Evolutionary conservation across 1,140 invertebrate species (phyloP).

Genomic region (Drosophila nikananu): DNA sequence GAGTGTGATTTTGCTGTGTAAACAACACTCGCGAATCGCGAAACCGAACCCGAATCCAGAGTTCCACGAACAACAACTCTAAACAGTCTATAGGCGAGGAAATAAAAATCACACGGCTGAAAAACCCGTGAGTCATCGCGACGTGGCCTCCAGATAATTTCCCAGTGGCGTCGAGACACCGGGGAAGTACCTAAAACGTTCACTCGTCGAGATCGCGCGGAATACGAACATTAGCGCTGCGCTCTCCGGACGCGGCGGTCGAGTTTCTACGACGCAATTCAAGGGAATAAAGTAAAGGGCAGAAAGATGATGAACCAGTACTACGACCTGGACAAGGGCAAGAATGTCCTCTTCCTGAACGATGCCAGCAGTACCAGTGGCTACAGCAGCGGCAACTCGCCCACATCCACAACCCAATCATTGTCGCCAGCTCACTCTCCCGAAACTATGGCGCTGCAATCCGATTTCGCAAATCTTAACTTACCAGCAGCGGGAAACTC

Average conservation of each 20-base stretch:
- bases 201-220: constrained; percentile 22
- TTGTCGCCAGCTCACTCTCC: constrained; percentile 73
- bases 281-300: constrained; percentile 6
- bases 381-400: constrained; percentile 71
- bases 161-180: constrained; percentile 38
- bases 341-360: constrained; percentile 63
- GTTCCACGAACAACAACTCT: constrained; percentile 29
- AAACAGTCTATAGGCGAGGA: constrained; percentile 15
- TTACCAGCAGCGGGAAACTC: constrained; percentile 62
- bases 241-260: constrained; percentile 39
- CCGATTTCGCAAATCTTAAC: constrained; percentile 74
- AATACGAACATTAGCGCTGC: constrained; percentile 55
- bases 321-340: constrained; percentile 72
- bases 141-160: constrained; percentile 58
- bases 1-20: constrained; percentile 53
- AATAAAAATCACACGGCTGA: constrained; percentile 65
- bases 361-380: constrained; percentile 78
- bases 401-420: constrained; percentile 44
- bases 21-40: constrained; percentile 41
- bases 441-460: constrained; percentile 54
- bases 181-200: constrained; percentile 71
- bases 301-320: constrained; percentile 66
- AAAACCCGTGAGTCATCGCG: constrained; percentile 76
- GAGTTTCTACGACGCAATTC: constrained; percentile 34
- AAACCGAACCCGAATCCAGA: constrained; percentile 9